Evolutionary conservation across 2,113 vertebrate species (phyloP), one percentile per base, ranked within the genome.

Genomic region (Coptodon rendalli): DNA sequence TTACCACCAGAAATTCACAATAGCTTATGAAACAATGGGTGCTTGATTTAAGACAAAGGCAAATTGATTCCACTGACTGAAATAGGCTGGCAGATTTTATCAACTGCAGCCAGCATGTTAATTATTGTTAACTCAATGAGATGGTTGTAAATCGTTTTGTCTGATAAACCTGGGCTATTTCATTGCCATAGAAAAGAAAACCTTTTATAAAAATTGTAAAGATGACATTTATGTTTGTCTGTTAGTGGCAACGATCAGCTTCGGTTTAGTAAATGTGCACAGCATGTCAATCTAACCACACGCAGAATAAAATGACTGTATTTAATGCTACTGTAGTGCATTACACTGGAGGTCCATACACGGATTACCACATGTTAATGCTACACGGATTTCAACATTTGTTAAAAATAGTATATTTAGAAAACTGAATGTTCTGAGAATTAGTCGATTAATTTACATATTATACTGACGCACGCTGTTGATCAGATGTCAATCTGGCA

Each of bases 391-490:
- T 66, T 66, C 4, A 73, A 73, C 22, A 73, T 9, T 16, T 24
- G 4, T 13, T 43, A 2, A 43, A 24, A 43, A 22, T 24, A 0
- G 5, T 71, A 9, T 16, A 10, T 73, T 73, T 73, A 73, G 38
- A 45, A 73, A 45, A 73, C 19, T 68, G 11, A 40, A 6, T 73
- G 22, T 45, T 73, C 45, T 0, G 14, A 10, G 22, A 45, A 76
- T 48, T 73, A 17, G 22, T 29, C 8, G 2, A 48, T 48, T 29
- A 17, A 76, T 29, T 45, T 24, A 31, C 14, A 48, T 29, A 17
- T 29, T 7, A 29, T 0, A 48, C 9, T 19, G 40, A 29, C 1
- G 6, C 68, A 45, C 3, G 0, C 40, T 48, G 68, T 76, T 48
- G 68, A 14, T 48, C 17, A 48, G 43, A 29, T 17, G 68, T 48